A percentile compares a stretch with the other conserved stretches of the same genome.
Conservation (phyloP, 2,888 invertebrate genomes). For the Orchesellides sinensis region DNA sequence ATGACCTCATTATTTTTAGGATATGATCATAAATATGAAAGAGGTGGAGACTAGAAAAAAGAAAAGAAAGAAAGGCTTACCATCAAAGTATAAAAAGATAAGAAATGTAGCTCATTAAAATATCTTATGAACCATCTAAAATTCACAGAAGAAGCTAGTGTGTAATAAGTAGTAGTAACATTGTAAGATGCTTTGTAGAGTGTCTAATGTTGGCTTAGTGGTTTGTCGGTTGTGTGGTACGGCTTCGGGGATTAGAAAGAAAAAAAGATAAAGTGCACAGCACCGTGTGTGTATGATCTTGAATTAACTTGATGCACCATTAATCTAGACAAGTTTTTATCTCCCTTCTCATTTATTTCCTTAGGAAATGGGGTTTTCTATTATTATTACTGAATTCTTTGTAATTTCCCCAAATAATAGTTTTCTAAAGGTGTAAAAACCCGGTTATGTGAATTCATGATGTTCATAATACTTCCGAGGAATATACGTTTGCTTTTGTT, state of each 20-base stretch:
- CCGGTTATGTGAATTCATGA: neutral
- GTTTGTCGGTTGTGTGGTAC: neutral
- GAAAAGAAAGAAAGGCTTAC: neutral
- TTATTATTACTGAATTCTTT: conserved; percentile 32
- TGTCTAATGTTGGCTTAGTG: neutral
- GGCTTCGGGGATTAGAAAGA: neutral
- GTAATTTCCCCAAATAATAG: conserved; percentile 3
- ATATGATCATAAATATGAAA: conserved; percentile 41
- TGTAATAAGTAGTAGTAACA: neutral
- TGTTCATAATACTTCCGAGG: too few relatives aligned
- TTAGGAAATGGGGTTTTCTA: conserved; percentile 23
- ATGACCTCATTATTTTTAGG: conserved; percentile 39
- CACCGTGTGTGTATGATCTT: conserved; percentile 39
- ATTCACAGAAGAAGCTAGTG: neutral
- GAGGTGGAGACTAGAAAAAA: neutral
- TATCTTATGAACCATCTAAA: conserved; percentile 27
- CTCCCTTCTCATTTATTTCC: conserved; percentile 26
- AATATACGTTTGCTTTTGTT: neutral
- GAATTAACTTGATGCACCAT: conserved; percentile 50
- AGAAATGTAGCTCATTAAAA: conserved; percentile 35
- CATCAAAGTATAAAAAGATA: conserved; percentile 6
- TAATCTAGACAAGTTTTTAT: conserved; percentile 49
- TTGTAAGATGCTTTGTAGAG: neutral
- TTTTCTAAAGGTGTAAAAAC: conserved; percentile 10
- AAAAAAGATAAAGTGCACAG: conserved; percentile 7